Base-by-base conservation (phyloP, 2,797 vertebrate species). In the Gadopsis bispinosus region DNA sequence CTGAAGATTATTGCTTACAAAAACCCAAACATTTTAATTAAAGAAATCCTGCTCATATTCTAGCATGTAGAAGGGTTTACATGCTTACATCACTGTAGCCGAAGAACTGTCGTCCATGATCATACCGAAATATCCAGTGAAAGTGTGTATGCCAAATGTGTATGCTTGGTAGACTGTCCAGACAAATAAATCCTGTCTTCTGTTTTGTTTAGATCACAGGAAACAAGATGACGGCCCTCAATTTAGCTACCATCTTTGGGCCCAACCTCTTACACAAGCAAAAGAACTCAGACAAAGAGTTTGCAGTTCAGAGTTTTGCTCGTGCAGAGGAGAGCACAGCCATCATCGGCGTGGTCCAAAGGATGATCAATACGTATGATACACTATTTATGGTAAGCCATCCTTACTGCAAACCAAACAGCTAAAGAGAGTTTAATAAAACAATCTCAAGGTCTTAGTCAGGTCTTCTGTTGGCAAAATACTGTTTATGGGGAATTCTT, bases 181-280 rank as follows among this genome's bases (percentile, higher is more conserved):
- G 5, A 55, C 12, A 53, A 65, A 56, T 62, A 35, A 39, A 55
- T n/a, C 65, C 8, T 69, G 2, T 64, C 7, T 11, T 74, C 37
- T 69, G 5, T 77, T 70, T 56, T 71, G 74, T 92, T 71, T 78
- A 99, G 98, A 87, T 97, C 63, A 95, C 96, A 76, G 98, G 98
- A 85, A 99, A 99, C 93, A 99, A 98, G 95, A 99, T 99, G 98
- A 99, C 97, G 4, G 95, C 98, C 0, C 95, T 97, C 53, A 99
- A 99, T 87, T 92, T 99, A 90, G 98, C 98, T 59, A 99, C 98
- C 69, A 97, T 99, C 91, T 99, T 99, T 82, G 98, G 98, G 26
- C 98, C 98, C 77, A 99, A 99, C 87, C 93, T 99, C 59, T 93
- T 99, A 75, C 97, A 97, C 93, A 99, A 98, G 90, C 97, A 97